Percentiles rank a stretch among this genome's conserved stretches.
Evolutionary conservation across 2,797 vertebrate species (phyloP).

Genomic region (Sebastes wilsoni): DNA sequence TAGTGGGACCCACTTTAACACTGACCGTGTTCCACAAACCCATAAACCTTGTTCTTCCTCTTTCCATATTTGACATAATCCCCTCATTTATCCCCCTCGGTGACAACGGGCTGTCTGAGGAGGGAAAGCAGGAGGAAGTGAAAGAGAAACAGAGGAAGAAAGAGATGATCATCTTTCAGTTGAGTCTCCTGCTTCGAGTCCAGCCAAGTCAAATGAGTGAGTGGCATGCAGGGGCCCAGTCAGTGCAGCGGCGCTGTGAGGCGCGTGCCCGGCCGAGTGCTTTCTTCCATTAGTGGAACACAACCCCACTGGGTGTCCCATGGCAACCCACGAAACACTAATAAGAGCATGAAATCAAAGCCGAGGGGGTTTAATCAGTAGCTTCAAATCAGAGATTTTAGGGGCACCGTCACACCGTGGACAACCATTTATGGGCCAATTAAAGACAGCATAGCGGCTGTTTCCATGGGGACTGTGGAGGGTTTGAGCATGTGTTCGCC

Average conservation of each 20-base stretch:
- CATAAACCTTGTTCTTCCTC: slow-evolving; percentile 4
- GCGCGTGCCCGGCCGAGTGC: slow-evolving; percentile 37
- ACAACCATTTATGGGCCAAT: slow-evolving; percentile 38
- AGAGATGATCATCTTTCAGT: not conserved
- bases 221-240: slow-evolving; percentile 13
- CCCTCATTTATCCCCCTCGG: slow-evolving; percentile 3
- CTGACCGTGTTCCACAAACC: slow-evolving; percentile 11
- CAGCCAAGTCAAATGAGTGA: slow-evolving; percentile 27
- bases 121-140: not conserved
- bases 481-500: not conserved
- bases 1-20: slow-evolving; percentile 16
- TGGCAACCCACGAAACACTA: slow-evolving; percentile 57
- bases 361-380: slow-evolving; percentile 45
- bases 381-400: slow-evolving; percentile 38
- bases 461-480: slow-evolving; percentile 50
- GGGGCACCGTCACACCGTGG: slow-evolving; percentile 26
- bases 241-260: slow-evolving; percentile 44
- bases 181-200: not conserved
- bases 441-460: slow-evolving; percentile 31
- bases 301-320: slow-evolving; percentile 42
- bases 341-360: slow-evolving; percentile 53
- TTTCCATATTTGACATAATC: slow-evolving; percentile 35
- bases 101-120: not conserved
- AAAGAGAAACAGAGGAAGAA: not conserved
- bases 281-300: slow-evolving; percentile 59